Percentiles rank a stretch among this genome's conserved stretches.
Evolutionary conservation across 2,888 invertebrate genomes (phyloP).

Genomic region (Stomorhina lunata): DNA sequence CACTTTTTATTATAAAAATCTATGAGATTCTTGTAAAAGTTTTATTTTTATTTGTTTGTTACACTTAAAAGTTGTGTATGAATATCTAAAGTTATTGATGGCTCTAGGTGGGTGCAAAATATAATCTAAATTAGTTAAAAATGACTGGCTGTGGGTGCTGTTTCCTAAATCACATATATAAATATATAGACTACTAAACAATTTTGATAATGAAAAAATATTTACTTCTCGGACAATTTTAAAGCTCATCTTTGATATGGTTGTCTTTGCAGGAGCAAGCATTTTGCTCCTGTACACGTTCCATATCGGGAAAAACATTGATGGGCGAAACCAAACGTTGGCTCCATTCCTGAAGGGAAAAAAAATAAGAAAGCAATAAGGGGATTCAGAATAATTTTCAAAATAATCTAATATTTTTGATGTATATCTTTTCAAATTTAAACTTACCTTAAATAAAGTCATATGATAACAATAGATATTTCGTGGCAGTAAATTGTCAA

Average conservation of each 20-base stretch:
- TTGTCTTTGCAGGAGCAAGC: conserved; percentile 75
- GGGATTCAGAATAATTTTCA: not conserved
- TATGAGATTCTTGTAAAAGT: conserved; percentile 41
- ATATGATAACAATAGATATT: conserved; percentile 94
- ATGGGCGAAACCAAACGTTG: conserved; percentile 83
- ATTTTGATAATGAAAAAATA: not conserved
- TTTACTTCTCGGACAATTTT: no score
- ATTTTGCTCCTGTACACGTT: conserved; percentile 81
- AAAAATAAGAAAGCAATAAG: not conserved
- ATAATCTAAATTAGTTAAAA: conserved; percentile 19
- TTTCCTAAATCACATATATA: conserved; percentile 13
- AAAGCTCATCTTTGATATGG: conserved; percentile 74
- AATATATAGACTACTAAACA: not conserved
- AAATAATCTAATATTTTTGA: not conserved
- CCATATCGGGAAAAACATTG: conserved; percentile 83
- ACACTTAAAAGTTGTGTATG: conserved; percentile 27
- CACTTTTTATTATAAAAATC: conserved; percentile 36
- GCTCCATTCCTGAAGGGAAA: conserved; percentile 87
- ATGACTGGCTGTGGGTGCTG: conserved; percentile 28
- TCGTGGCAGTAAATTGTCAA: conserved; percentile 89
- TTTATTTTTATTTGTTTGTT: no score
- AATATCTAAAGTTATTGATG: conserved; percentile 21
- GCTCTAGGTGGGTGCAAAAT: conserved; percentile 23
- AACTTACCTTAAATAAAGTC: conserved; percentile 83
- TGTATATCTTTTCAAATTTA: no score